phyloP scores from a whole-genome alignment of 2,888 invertebrate species.

The Tipula vernalis region DNA sequence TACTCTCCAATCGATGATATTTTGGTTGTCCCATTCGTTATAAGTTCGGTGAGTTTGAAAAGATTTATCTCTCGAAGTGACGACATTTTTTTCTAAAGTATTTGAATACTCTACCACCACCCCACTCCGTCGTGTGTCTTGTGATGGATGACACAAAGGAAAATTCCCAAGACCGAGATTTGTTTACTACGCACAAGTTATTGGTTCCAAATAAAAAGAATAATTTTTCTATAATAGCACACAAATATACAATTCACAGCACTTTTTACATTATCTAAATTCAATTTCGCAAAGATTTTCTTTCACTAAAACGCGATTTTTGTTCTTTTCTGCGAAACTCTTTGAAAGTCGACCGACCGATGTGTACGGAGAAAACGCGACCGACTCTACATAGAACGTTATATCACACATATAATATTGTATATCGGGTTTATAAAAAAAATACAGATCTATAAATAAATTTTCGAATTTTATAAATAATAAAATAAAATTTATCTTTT shows the following conservation, averaged over 20 bases:
- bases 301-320: background rate
- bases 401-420: background rate
- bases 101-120: background rate
- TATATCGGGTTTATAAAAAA: background rate
- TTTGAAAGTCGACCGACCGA: background rate
- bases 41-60: constrained; percentile 31
- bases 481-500: background rate
- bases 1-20: constrained; percentile 31
- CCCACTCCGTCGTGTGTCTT: background rate
- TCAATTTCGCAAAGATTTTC: background rate
- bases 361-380: background rate
- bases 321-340: background rate
- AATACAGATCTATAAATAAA: background rate
- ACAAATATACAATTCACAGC: background rate
- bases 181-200: background rate
- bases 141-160: background rate
- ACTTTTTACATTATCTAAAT: background rate
- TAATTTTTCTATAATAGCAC: background rate
- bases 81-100: constrained; percentile 14
- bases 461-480: background rate
- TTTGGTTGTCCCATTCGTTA: constrained; percentile 33
- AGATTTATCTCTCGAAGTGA: constrained; percentile 25
- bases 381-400: background rate
- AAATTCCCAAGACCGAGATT: background rate
- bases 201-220: background rate